phyloP scores from a whole-genome alignment of 2,888 invertebrate species.

The Augiades crinisus region DNA sequence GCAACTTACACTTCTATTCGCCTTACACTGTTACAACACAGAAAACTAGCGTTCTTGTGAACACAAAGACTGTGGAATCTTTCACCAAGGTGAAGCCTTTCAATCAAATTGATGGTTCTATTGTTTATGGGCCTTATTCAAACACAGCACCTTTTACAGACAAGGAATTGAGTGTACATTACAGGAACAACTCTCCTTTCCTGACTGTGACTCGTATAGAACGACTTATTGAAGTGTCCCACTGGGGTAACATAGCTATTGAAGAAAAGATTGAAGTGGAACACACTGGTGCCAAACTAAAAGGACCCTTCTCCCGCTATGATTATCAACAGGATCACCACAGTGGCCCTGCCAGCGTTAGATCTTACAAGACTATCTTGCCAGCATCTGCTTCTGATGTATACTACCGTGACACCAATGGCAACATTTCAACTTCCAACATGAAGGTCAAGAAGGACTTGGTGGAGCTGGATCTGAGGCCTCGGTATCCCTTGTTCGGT shows the following conservation, averaged over 20 bases:
- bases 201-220: conserved; percentile 94
- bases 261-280: conserved; percentile 96
- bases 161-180: conserved; percentile 91
- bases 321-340: conserved; percentile 97
- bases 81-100: conserved; percentile 92
- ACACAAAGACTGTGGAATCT: conserved; percentile 90
- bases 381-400: conserved; percentile 96
- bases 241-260: conserved; percentile 99
- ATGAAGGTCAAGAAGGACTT: conserved; percentile 94
- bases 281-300: conserved; percentile 96
- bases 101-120: conserved; percentile 87
- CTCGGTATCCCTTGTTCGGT: conserved; percentile 98
- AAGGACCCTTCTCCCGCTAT: conserved; percentile 97
- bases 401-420: conserved; percentile 98
- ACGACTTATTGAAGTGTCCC: conserved; percentile 96
- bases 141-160: conserved; percentile 82
- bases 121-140: conserved; percentile 94
- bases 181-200: conserved; percentile 98
- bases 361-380: conserved; percentile 92
- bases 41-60: conserved; percentile 89
- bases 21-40: conserved; percentile 92
- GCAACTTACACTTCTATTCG: conserved; percentile 91
- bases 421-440: conserved; percentile 98
- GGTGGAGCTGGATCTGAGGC: conserved; percentile 97
- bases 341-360: conserved; percentile 93